Evolutionary conservation across 2,888 invertebrate genomes (phyloP).

Genomic region (Osedax fenrisi): DNA sequence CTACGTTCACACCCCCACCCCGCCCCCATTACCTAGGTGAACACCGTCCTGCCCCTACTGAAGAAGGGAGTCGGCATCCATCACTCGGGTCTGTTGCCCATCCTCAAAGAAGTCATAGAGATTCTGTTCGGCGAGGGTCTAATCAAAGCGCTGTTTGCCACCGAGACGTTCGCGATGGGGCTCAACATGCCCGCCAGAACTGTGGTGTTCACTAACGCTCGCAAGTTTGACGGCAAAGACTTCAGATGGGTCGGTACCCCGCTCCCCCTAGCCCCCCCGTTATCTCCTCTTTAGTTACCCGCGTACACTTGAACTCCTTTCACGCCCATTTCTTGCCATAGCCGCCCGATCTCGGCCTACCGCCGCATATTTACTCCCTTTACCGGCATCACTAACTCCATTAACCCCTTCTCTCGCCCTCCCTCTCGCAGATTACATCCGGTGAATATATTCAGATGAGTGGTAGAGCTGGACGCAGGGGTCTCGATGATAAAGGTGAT

Average conservation of each 20-base stretch:
- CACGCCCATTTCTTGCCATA: constrained; percentile 1
- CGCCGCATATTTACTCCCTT: too few relatives aligned
- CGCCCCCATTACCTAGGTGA: constrained; percentile 54
- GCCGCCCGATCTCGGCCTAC: too few relatives aligned
- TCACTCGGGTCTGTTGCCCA: constrained; percentile 75
- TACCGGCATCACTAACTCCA: too few relatives aligned
- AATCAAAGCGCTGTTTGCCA: constrained; percentile 93
- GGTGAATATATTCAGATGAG: constrained; percentile 99
- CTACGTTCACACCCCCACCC: too few relatives aligned
- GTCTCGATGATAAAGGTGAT: constrained; percentile 72
- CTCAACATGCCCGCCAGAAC: constrained; percentile 99
- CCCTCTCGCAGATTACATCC: constrained; percentile 67
- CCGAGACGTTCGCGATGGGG: constrained; percentile 99
- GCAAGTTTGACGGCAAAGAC: constrained; percentile 92
- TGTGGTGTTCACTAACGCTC: constrained; percentile 82
- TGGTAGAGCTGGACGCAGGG: constrained; percentile 89
- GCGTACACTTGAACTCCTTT: too few relatives aligned
- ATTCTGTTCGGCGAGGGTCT: constrained; percentile 93
- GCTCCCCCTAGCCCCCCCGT: too few relatives aligned
- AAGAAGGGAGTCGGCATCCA: constrained; percentile 94
- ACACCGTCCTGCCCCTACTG: constrained; percentile 79
- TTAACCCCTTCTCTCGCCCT: too few relatives aligned
- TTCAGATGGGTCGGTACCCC: constrained; percentile 67
- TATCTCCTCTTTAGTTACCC: not conserved
- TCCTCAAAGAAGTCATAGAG: constrained; percentile 95